Percentiles rank a stretch among this genome's conserved stretches.
phyloP scores from a whole-genome alignment of 2,888 invertebrate species.

The Drosophila kanekoi region DNA sequence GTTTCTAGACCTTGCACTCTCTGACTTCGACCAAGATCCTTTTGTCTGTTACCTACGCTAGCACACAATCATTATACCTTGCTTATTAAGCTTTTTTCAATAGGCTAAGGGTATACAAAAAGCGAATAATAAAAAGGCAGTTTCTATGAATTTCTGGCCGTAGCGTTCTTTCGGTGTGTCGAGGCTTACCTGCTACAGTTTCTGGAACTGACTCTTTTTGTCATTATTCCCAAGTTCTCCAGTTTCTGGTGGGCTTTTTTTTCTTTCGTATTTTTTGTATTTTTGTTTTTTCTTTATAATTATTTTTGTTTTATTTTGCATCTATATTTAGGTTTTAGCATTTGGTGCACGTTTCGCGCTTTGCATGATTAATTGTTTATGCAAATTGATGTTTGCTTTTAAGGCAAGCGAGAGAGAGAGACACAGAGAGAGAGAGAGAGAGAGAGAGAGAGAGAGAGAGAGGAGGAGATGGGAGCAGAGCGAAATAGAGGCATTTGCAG shows the following conservation, averaged over 20 bases:
- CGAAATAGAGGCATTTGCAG: neutral
- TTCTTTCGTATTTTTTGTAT: neutral
- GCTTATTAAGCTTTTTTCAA: too few relatives aligned
- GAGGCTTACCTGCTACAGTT: constrained; percentile 51
- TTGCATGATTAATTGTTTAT: constrained; percentile 79
- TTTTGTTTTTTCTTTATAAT: neutral
- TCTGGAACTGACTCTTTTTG: constrained; percentile 32
- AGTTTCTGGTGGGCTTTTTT: constrained; percentile 37
- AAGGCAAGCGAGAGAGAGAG: constrained; percentile 23
- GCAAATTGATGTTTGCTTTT: constrained; percentile 70
- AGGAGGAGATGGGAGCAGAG: neutral
- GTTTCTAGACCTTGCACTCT: too few relatives aligned
- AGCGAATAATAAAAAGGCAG: constrained; percentile 3
- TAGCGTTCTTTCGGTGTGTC: constrained; percentile 28
- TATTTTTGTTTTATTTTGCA: constrained; percentile 21
- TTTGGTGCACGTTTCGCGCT: constrained; percentile 75
- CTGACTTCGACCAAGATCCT: too few relatives aligned
- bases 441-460: neutral
- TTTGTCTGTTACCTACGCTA: too few relatives aligned
- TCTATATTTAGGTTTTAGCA: constrained; percentile 67
- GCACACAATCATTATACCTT: too few relatives aligned
- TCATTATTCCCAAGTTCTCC: constrained; percentile 27
- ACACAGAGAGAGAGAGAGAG: neutral
- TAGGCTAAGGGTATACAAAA: too few relatives aligned
- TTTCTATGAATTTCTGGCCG: constrained; percentile 49